Percentiles rank a stretch among this genome's conserved stretches.
Conservation (phyloP, 1,140 invertebrate genomes). For the Anastatus disparis region DNA sequence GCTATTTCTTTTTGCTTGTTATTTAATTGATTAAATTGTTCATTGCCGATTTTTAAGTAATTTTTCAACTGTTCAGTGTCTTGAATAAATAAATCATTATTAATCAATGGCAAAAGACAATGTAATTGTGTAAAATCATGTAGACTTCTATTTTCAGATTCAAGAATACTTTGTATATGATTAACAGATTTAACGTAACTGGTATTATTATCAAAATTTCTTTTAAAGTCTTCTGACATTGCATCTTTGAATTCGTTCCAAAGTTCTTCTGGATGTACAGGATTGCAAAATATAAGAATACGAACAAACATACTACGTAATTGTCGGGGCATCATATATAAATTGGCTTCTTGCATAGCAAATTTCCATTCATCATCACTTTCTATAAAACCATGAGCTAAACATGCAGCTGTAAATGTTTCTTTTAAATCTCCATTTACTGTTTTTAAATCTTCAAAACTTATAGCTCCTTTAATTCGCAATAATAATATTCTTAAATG, state of each 20-base stretch:
- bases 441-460: constrained; percentile 53
- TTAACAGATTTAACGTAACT: too few relatives aligned
- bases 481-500: not conserved
- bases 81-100: too few relatives aligned
- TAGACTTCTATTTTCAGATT: too few relatives aligned
- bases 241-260: too few relatives aligned
- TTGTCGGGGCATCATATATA: constrained; percentile 24
- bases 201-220: too few relatives aligned
- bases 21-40: not conserved
- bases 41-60: too few relatives aligned
- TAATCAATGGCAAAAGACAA: too few relatives aligned
- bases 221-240: too few relatives aligned
- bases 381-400: constrained; percentile 37
- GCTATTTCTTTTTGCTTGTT: too few relatives aligned
- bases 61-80: too few relatives aligned
- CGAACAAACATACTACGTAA: constrained; percentile 31
- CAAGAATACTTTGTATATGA: too few relatives aligned
- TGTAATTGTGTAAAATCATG: too few relatives aligned
- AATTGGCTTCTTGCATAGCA: constrained; percentile 47
- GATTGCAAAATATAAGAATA: constrained; percentile 34
- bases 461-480: constrained; percentile 33
- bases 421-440: constrained; percentile 45
- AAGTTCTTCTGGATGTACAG: not conserved
- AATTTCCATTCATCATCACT: constrained; percentile 44
- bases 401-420: constrained; percentile 52